Conservation (phyloP, 2,888 invertebrate species). For the Amblyteles armatorius region DNA sequence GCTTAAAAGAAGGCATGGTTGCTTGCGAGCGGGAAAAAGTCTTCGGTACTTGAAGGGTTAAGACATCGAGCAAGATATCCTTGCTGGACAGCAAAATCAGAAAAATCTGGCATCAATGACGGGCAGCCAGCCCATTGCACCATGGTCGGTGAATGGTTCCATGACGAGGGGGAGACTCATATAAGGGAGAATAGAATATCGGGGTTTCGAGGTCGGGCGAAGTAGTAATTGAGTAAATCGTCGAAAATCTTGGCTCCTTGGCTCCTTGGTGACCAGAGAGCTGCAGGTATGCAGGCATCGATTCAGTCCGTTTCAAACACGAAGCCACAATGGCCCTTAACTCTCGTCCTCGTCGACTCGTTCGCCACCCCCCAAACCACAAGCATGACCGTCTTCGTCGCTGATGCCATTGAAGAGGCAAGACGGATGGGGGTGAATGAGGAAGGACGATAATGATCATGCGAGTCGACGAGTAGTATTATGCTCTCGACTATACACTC, state of each 20-base stretch:
- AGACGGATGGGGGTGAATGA: conserved; percentile 57
- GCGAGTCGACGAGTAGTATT: conserved; percentile 59
- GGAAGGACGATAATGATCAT: conserved; percentile 58
- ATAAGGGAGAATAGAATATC: conserved; percentile 40
- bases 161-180: conserved; percentile 4
- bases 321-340: conserved; percentile 45
- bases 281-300: conserved; percentile 22
- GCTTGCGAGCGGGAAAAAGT: too few species aligned
- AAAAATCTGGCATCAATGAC: too few species aligned
- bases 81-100: too few species aligned
- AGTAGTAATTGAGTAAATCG: conserved; percentile 68
- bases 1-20: too few species aligned
- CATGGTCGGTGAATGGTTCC: background rate
- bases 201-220: conserved; percentile 44
- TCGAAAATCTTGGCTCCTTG: conserved; percentile 48
- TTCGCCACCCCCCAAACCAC: conserved; percentile 30
- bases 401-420: conserved; percentile 51
- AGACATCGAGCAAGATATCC: too few species aligned
- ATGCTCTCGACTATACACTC: conserved; percentile 59
- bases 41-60: too few species aligned
- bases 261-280: conserved; percentile 2
- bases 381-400: conserved; percentile 24
- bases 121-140: too few species aligned
- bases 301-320: conserved; percentile 33
- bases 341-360: conserved; percentile 40